Base-by-base conservation (phyloP, 2,888 invertebrate genomes). In the Oxycera nigricornis region DNA sequence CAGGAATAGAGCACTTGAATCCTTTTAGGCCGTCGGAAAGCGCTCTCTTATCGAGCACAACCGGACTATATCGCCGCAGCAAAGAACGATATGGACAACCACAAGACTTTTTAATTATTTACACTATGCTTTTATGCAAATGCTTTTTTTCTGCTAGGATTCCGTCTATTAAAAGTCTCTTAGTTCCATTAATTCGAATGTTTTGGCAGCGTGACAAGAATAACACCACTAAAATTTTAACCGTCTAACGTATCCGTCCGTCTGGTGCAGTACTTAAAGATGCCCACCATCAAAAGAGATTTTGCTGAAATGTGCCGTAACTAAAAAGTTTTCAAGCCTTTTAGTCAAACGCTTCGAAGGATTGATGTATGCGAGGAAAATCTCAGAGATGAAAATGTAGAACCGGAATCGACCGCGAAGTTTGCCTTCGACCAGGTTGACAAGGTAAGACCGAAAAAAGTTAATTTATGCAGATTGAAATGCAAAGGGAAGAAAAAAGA, bases 91-190 rank as follows among this genome's bases (percentile, higher is more conserved):
- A 52, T 24, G 52, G 31, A 70, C 55, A 35, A 26, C 7, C 70
- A 31, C n/a, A 70, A 55, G 70, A 55, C 35, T 55, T 70, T 70
- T 70, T 70, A 70, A 70, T 70, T 70, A 70, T 70, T 70, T 70
- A 70, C 52, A 55, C 70, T 70, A 30, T 70, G 70, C 70, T 70
- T 70, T 70, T 70, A 70, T 70, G 70, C 22, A 31, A 30, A 22
- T n/a, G 14, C n/a, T 70, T 52, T 50, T 52, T 70, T 52, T 9
- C 31, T 31, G 14, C 9, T 22, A 31, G 24, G 55, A 46, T 17
- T n/a, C 17, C n/a, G n/a, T 52, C 70, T 70, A 70, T 68, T 68
- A 68, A 68, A 55, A 70, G 31, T 52, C 55, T 55, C 55, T 55
- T 68, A 31, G 35, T 52, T n/a, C n/a, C 52, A 31, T 31, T 20